These are phyloP conservation scores for Drosophila persimilis DNA, from an alignment of 1,140 invertebrate genomes.

Conservation along the genomic window DNA sequence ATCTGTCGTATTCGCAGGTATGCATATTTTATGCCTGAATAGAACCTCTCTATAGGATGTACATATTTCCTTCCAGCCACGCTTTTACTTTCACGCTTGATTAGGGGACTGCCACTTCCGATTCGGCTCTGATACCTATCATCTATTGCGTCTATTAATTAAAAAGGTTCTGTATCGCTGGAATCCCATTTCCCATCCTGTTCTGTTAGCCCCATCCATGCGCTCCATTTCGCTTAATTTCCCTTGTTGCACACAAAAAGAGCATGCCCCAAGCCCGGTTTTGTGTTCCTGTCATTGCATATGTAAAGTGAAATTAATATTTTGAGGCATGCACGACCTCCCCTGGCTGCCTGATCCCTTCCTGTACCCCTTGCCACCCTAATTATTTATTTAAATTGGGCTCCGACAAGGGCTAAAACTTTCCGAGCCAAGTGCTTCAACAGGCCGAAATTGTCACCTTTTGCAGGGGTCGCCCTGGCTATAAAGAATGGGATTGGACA, in stretches of 20 bases:
- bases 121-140: too few relatives aligned
- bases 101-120: too few relatives aligned
- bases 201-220: background rate
- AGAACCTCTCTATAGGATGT: too few relatives aligned
- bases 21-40: too few relatives aligned
- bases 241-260: conserved; percentile 60
- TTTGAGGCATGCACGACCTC: conserved; percentile 27
- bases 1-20: too few relatives aligned
- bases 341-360: background rate
- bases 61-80: too few relatives aligned
- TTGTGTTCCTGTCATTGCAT: conserved; percentile 36
- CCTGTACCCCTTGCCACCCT: conserved; percentile 3
- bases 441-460: conserved; percentile 28
- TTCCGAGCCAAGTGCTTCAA: conserved; percentile 17
- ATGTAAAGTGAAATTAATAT: conserved; percentile 65
- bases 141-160: too few relatives aligned
- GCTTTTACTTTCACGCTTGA: too few relatives aligned
- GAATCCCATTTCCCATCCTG: background rate
- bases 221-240: conserved; percentile 54
- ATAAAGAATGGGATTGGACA: background rate
- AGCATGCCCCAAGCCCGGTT: conserved; percentile 11
- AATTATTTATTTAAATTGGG: conserved; percentile 68
- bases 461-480: conserved; percentile 3
- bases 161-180: too few relatives aligned
- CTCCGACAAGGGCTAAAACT: conserved; percentile 16